phyloP scores from a whole-genome alignment of 1,140 invertebrate species.

The Lasaia peninsularis region DNA sequence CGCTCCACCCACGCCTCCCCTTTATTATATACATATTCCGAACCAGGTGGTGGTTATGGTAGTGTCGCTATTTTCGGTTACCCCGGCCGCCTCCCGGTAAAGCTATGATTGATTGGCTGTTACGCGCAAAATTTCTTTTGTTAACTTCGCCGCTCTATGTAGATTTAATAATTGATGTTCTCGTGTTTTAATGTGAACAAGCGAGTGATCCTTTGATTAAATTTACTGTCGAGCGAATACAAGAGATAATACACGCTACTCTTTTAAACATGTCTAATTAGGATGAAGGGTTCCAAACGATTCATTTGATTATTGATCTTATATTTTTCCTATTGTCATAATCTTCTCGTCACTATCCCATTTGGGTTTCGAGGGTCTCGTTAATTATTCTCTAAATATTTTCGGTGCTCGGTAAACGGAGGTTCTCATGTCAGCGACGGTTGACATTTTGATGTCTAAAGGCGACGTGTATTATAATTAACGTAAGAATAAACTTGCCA shows the following conservation, averaged over 20 bases:
- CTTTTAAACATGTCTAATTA: too few species aligned
- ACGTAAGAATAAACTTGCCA: too few species aligned
- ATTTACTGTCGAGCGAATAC: background rate
- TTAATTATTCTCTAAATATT: too few species aligned
- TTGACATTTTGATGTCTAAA: too few species aligned
- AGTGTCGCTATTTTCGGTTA: conserved; percentile 67
- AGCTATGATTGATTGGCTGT: conserved; percentile 59
- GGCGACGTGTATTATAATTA: too few species aligned
- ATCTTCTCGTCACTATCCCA: too few species aligned
- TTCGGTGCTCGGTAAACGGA: too few species aligned
- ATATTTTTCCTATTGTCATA: too few species aligned
- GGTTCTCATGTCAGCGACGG: too few species aligned
- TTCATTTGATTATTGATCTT: too few species aligned
- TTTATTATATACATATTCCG: conserved; percentile 67
- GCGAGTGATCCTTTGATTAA: background rate
- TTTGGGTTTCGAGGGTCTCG: too few species aligned
- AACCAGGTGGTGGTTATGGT: conserved; percentile 57
- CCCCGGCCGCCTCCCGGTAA: conserved; percentile 50
- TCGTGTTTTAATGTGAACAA: background rate
- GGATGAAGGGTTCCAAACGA: too few species aligned
- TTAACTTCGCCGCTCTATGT: conserved; percentile 15
- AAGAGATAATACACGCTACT: background rate
- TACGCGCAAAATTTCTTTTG: conserved; percentile 39
- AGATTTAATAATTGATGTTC: conserved; percentile 16
- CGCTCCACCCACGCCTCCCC: conserved; percentile 45